Evolutionary conservation across 2,888 invertebrate genomes (phyloP).

Genomic region (Choristoneura rosaceana): DNA sequence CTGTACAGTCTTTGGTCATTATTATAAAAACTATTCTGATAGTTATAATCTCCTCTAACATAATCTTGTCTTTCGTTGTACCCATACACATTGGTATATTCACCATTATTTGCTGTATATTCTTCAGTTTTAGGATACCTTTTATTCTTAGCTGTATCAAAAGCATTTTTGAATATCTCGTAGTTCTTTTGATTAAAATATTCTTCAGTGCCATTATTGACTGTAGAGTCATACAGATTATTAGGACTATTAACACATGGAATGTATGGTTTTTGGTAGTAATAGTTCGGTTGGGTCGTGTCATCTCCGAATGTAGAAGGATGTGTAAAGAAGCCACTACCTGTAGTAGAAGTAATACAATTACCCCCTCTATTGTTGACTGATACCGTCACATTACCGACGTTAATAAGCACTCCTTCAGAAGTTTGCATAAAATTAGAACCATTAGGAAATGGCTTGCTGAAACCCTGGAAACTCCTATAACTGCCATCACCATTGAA

Average conservation of each 20-base stretch:
- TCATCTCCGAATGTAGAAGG: conserved; percentile 74
- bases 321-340: conserved; percentile 79
- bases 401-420: conserved; percentile 88
- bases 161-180: conserved; percentile 85
- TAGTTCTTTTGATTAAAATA: conserved; percentile 84
- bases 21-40: conserved; percentile 69
- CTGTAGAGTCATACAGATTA: conserved; percentile 49
- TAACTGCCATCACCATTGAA: conserved; percentile 69
- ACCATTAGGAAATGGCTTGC: conserved; percentile 78
- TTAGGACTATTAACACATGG: conserved; percentile 54
- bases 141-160: conserved; percentile 75
- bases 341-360: conserved; percentile 88
- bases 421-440: conserved; percentile 80
- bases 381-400: conserved; percentile 91
- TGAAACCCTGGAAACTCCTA: conserved; percentile 75
- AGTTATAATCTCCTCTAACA: conserved; percentile 55
- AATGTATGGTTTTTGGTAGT: conserved; percentile 59
- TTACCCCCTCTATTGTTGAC: conserved; percentile 90
- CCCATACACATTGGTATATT: conserved; percentile 60
- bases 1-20: conserved; percentile 75
- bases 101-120: conserved; percentile 54
- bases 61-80: conserved; percentile 67
- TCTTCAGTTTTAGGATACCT: conserved; percentile 63
- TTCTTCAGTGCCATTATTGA: conserved; percentile 57
- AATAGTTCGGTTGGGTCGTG: conserved; percentile 61